A percentile compares a stretch with the other conserved stretches of the same genome.
These are phyloP conservation scores for Rana temporaria DNA, from an alignment of 2,113 vertebrate species.

Conservation along the genomic window DNA sequence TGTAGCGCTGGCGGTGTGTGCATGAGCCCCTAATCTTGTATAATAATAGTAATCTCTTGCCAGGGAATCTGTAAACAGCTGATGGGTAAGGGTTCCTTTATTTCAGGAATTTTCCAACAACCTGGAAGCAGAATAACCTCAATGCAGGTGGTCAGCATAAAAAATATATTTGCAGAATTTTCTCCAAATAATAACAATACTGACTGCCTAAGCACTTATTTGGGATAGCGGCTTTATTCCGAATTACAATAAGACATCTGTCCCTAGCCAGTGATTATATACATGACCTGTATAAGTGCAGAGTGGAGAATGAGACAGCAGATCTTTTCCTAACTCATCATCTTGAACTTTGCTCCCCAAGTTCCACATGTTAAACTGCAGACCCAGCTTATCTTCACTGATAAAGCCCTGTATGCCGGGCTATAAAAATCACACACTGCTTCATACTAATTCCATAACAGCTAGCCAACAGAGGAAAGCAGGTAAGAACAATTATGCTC, in stretches of 20 bases:
- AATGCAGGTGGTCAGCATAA: too few relatives aligned
- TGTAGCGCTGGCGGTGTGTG: too few relatives aligned
- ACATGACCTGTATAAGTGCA: background rate
- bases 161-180: too few relatives aligned
- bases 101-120: too few relatives aligned
- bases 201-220: background rate
- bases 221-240: too few relatives aligned
- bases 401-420: constrained; percentile 13
- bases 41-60: too few relatives aligned
- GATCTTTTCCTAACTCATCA: constrained; percentile 32
- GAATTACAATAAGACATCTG: background rate
- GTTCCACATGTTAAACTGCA: constrained; percentile 35
- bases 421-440: constrained; percentile 14
- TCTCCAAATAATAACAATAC: background rate
- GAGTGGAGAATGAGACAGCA: constrained; percentile 3
- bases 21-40: too few relatives aligned
- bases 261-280: background rate
- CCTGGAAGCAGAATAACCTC: too few relatives aligned
- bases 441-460: background rate
- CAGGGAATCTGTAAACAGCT: too few relatives aligned
- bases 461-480: background rate
- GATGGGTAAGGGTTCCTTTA: too few relatives aligned
- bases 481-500: constrained; percentile 26
- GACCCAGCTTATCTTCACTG: constrained; percentile 49
- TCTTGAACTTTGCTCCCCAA: constrained; percentile 44